Evolutionary conservation across 2,888 invertebrate genomes (phyloP), one percentile per base, ranked within the genome.

Genomic region (Lepeophtheirus nordmannii): DNA sequence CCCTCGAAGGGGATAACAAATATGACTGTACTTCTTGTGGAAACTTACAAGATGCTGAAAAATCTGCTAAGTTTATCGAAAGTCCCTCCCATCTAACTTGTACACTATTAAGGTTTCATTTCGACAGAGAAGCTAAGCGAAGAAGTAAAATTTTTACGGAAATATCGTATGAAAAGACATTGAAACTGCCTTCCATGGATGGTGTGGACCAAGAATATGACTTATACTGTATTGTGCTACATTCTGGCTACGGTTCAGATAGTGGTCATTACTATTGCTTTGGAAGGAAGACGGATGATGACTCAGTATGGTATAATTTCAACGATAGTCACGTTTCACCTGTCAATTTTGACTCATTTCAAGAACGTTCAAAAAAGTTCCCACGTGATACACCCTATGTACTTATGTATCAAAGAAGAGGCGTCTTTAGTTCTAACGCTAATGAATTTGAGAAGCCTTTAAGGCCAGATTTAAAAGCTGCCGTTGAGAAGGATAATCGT

Each of bases 191-290:
- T 7, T 70, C 72, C 2, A 53, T 68, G 23, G 69, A 68, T 56
- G 68, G 37, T 5, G 39, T 37, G 11, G 39, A 20, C 22, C 64
- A 60, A 20, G 56, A 39, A 20, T 90, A 88, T 74, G 80, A 80
- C 46, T 76, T 91, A 40, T 88, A 87, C 73, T 87, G 88, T 0
- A 87, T 88, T 0, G 85, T 91, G 0, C 85, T 91, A 0, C 91
- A 91, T 75, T 83, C 84, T 0, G 91, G 91, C 1, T 82, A 82
- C 23, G 86, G 85, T 63, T 83, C 88, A 69, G 87, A 90, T 73
- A 85, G 86, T 0, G 91, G 90, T 0, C 91, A 91, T 74, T 91
- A 91, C 74, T 89, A 87, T 74, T 88, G 89, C 0, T 83, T 87
- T 68, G 88, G 86, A 0, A 62, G 71, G 11, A 67, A 69, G 58